phyloP scores from a whole-genome alignment of 2,888 invertebrate species.

The Thymelicus sylvestris region DNA sequence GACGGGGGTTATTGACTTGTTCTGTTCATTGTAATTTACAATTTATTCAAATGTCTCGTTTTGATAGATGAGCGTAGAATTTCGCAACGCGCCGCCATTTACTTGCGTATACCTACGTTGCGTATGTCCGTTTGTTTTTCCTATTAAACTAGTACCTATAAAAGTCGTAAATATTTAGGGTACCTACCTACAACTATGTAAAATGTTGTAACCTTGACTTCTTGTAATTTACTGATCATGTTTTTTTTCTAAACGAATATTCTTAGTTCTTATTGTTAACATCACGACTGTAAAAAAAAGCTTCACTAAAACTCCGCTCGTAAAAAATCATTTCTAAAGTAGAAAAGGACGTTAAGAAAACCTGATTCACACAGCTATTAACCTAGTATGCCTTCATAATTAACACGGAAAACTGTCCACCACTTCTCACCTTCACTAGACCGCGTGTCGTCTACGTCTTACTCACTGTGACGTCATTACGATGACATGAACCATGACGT shows the following conservation, averaged over 20 bases:
- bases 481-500: constrained; percentile 23
- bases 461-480: constrained; percentile 1
- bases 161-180: no score
- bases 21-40: constrained; percentile 78
- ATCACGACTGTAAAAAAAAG: no score
- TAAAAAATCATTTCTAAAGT: no score
- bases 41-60: constrained; percentile 78
- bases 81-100: constrained; percentile 50
- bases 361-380: no score
- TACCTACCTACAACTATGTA: no score
- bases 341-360: no score
- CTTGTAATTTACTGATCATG: no score
- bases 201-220: no score
- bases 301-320: no score
- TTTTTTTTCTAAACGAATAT: no score
- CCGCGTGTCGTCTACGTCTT: constrained; percentile 28
- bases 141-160: no score
- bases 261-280: no score
- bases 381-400: constrained; percentile 7
- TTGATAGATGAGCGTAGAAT: constrained; percentile 69
- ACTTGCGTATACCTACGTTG: constrained; percentile 11
- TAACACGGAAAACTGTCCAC: constrained; percentile 18
- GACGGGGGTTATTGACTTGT: constrained; percentile 70
- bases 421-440: constrained; percentile 24
- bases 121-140: not conserved